phyloP scores from a whole-genome alignment of 2,888 invertebrate genomes.

The Leptopterna dolabrata region DNA sequence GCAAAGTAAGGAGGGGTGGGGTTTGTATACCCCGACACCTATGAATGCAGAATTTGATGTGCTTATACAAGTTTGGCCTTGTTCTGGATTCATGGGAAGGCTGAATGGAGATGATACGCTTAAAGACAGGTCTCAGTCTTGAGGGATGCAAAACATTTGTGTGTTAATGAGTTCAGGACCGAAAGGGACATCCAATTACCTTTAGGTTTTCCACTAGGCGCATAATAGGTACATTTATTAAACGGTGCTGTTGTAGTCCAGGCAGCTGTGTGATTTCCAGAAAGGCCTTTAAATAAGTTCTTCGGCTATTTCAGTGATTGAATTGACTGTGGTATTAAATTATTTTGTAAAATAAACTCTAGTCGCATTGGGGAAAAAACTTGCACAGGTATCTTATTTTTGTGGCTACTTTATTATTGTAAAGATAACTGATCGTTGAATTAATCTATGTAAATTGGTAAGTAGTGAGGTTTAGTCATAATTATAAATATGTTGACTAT shows the following conservation, averaged over 20 bases:
- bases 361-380: background rate
- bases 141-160: too few species aligned
- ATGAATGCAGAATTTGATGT: too few species aligned
- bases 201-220: background rate
- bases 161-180: too few species aligned
- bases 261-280: slow-evolving; percentile 13
- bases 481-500: slow-evolving; percentile 41
- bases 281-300: slow-evolving; percentile 41
- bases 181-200: background rate
- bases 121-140: too few species aligned
- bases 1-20: too few species aligned
- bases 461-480: slow-evolving; percentile 10
- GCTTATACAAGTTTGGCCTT: too few species aligned
- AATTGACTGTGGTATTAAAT: slow-evolving; percentile 50
- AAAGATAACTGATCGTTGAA: slow-evolving; percentile 29
- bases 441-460: slow-evolving; percentile 1
- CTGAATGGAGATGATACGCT: too few species aligned
- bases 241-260: slow-evolving; percentile 12
- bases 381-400: slow-evolving; percentile 40
- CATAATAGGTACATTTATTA: background rate
- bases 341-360: slow-evolving; percentile 34
- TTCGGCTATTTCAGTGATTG: slow-evolving; percentile 40
- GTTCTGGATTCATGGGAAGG: too few species aligned
- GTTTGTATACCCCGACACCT: too few species aligned
- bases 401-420: slow-evolving; percentile 26